Percentiles rank a stretch among this genome's conserved stretches.
Conservation (phyloP, 2,888 invertebrate species). For the Hipparchia semele region DNA sequence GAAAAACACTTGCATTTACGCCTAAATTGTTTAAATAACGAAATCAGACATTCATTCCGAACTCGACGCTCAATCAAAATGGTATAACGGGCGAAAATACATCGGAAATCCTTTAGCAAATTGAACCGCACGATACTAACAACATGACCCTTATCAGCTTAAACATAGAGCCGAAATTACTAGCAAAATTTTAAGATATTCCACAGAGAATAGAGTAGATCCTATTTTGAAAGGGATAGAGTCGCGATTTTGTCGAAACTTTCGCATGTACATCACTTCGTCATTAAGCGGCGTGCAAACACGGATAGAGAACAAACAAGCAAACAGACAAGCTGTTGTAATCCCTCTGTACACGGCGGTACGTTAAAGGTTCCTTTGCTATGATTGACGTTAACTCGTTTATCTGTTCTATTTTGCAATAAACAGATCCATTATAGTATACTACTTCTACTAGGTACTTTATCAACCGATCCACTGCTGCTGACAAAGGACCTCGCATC, state of each 20-base stretch:
- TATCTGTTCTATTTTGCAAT: slow-evolving; percentile 17
- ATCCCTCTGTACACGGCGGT: slow-evolving; percentile 53
- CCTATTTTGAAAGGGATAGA: slow-evolving; percentile 12
- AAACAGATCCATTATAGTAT: slow-evolving; percentile 3
- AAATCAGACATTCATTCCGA: slow-evolving; percentile 32
- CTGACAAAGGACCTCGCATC: not conserved
- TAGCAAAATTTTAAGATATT: not conserved
- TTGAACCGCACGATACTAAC: slow-evolving; percentile 25
- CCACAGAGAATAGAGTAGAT: not conserved
- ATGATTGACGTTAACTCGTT: slow-evolving; percentile 37
- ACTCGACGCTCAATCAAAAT: slow-evolving; percentile 33
- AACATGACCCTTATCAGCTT: slow-evolving; percentile 3
- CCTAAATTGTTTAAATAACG: slow-evolving; percentile 19
- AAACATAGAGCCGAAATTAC: slow-evolving; percentile 22
- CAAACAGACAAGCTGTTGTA: slow-evolving; percentile 55
- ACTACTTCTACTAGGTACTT: no score
- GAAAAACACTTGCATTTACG: slow-evolving; percentile 7
- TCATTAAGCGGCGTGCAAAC: slow-evolving; percentile 56
- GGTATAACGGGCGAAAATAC: slow-evolving; percentile 29
- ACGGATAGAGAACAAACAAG: slow-evolving; percentile 51
- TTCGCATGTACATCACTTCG: slow-evolving; percentile 28
- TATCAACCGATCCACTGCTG: no score
- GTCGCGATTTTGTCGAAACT: slow-evolving; percentile 12
- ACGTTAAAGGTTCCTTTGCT: slow-evolving; percentile 34
- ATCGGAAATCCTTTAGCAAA: slow-evolving; percentile 43